phyloP scores from a whole-genome alignment of 2,888 invertebrate species.

The Lydus trimaculatus region DNA sequence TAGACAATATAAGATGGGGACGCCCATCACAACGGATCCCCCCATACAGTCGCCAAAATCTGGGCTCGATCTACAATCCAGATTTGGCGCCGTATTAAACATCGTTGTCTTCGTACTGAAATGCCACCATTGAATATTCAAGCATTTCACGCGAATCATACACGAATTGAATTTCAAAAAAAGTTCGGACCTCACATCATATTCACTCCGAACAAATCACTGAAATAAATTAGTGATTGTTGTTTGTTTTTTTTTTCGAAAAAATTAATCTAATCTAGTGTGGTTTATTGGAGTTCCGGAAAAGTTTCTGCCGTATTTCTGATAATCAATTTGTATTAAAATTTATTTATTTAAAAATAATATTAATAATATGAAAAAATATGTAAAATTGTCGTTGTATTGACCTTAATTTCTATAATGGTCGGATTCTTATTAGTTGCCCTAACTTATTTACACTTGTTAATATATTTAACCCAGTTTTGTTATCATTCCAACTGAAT shows the following conservation, averaged over 20 bases:
- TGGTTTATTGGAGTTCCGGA: background rate
- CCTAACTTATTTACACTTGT: background rate
- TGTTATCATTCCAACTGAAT: slow-evolving; percentile 2
- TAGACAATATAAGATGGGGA: slow-evolving; percentile 15
- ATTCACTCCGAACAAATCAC: background rate
- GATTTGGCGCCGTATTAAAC: background rate
- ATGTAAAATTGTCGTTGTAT: background rate
- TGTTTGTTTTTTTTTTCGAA: background rate
- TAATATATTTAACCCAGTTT: slow-evolving; percentile 10
- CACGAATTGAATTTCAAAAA: background rate
- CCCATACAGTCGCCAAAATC: background rate
- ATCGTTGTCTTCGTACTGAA: background rate
- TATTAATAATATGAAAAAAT: background rate
- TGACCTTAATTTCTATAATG: slow-evolving; percentile 9
- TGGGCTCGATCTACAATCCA: slow-evolving; percentile 7
- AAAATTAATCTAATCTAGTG: background rate
- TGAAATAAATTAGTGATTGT: too few species aligned
- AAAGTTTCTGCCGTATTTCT: background rate
- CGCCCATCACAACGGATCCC: background rate
- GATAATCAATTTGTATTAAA: background rate
- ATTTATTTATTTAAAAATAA: background rate
- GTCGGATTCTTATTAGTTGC: slow-evolving; percentile 5
- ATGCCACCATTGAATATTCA: background rate
- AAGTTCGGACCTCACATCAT: slow-evolving; percentile 1
- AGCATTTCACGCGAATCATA: background rate